These are phyloP conservation scores for Synergus japonicus DNA, from an alignment of 2,888 invertebrate genomes.

Conservation along the genomic window DNA sequence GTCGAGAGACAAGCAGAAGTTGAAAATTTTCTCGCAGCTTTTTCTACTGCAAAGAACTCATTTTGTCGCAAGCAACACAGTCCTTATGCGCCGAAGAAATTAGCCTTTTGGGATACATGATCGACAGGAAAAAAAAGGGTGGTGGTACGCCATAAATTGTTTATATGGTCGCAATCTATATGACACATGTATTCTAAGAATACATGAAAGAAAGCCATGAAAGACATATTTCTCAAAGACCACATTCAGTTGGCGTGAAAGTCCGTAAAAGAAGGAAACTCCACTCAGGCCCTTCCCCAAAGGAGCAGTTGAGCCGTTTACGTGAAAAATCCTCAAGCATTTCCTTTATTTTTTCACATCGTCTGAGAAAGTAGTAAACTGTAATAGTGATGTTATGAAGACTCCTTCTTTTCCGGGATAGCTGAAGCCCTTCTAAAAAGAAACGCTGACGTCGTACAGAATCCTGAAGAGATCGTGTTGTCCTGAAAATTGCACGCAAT, in stretches of 20 bases:
- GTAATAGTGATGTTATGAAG: constrained; percentile 49
- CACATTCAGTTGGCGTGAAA: constrained; percentile 14
- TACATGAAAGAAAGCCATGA: background rate
- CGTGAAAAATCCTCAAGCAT: constrained; percentile 16
- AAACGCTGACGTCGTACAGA: constrained; percentile 57
- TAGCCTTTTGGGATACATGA: constrained; percentile 17
- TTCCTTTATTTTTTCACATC: constrained; percentile 32
- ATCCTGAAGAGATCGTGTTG: constrained; percentile 52
- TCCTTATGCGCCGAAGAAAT: constrained; percentile 19
- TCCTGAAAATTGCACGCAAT: constrained; percentile 57
- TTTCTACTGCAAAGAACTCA: constrained; percentile 35
- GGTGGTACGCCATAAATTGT: constrained; percentile 12
- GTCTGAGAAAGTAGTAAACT: constrained; percentile 49
- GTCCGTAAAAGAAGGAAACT: constrained; percentile 26
- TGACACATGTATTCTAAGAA: background rate
- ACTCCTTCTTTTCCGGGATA: constrained; percentile 45
- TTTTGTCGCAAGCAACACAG: constrained; percentile 3
- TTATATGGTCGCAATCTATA: constrained; percentile 11
- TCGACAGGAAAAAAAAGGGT: constrained; percentile 30
- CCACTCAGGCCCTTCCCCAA: constrained; percentile 21
- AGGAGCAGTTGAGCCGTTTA: constrained; percentile 18
- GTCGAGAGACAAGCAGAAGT: constrained; percentile 53
- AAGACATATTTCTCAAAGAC: background rate
- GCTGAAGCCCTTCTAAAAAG: constrained; percentile 48
- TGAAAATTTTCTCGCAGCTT: constrained; percentile 51